phyloP scores from a whole-genome alignment of 2,888 invertebrate species.

The Scaptomyza tumidula region DNA sequence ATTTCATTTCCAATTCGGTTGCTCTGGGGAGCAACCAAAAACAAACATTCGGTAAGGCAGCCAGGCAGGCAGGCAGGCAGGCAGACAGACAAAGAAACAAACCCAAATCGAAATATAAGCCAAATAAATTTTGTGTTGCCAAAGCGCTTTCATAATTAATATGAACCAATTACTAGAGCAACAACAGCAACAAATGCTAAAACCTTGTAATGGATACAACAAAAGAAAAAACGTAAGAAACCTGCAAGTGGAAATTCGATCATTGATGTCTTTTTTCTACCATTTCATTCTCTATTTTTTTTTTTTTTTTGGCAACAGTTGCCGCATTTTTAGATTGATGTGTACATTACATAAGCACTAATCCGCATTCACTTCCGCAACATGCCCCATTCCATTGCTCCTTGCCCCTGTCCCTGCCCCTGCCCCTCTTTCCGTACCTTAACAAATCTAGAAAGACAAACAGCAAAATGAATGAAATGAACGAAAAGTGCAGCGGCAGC shows the following conservation, averaged over 20 bases:
- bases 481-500: slow-evolving; percentile 68
- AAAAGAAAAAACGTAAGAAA: slow-evolving; percentile 30
- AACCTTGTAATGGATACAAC: slow-evolving; percentile 46
- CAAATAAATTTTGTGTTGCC: slow-evolving; percentile 72
- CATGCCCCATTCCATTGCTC: too few species aligned
- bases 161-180: slow-evolving; percentile 64
- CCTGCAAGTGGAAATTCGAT: slow-evolving; percentile 31
- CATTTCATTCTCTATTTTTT: too few species aligned
- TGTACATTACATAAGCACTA: slow-evolving; percentile 73
- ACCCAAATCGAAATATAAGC: slow-evolving; percentile 71
- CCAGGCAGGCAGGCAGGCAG: not conserved
- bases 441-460: slow-evolving; percentile 34
- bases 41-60: slow-evolving; percentile 8
- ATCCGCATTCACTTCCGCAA: slow-evolving; percentile 51
- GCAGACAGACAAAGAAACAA: slow-evolving; percentile 18
- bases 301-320: slow-evolving; percentile 6
- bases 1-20: slow-evolving; percentile 69
- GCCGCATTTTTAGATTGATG: slow-evolving; percentile 54
- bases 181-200: slow-evolving; percentile 23
- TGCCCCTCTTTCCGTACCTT: not conserved
- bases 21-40: slow-evolving; percentile 44
- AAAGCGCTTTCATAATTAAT: slow-evolving; percentile 79
- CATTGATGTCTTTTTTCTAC: slow-evolving; percentile 2
- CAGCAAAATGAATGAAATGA: slow-evolving; percentile 54
- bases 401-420: too few species aligned